Evolutionary conservation across 2,797 vertebrate species (phyloP), one percentile per base, ranked within the genome.

Genomic region (Brachymystax lenok): DNA sequence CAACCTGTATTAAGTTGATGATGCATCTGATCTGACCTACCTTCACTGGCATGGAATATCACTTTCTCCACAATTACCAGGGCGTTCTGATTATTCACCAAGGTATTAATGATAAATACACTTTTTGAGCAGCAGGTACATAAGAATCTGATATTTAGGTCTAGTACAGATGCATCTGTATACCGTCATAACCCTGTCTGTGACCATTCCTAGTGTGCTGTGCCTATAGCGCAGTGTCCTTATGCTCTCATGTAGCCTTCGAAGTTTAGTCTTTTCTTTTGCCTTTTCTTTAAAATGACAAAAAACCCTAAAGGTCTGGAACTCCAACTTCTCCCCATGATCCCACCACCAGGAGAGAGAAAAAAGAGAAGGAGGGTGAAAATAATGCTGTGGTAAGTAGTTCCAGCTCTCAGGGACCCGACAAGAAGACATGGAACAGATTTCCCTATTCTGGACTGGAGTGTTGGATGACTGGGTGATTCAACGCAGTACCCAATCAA

Each of bases 311-410:
- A 76, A 82, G 88, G 80, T 83, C 87, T 79, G 54, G n/a, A 81
- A 83, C 79, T 88, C 89, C 78, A 83, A 93, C 89, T 91, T 90
- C 89, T 86, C 89, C 91, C 91, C 83, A 89, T 87, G 90, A 91
- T 93, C 93, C 92, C 88, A 93, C 88, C 89, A 81, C 71, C 90
- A 76, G 85, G 90, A 86, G 78, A 73, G 66, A 73, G 69, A 59
- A 4, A 2, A 77, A 79, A 81, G 83, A 84, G 80, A 76, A 66
- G 54, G 69, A 91, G 87, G 89, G 87, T 86, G 90, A 90, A 93
- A 92, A 85, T 93, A 93, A 92, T 89, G 88, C 91, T 90, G 88
- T 89, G 88, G 90, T 86, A 95, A 94, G 93, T 94, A 95, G 94
- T 92, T 79, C 94, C 92, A 90, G 91, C 86, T 76, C 80, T 64